A percentile compares a stretch with the other conserved stretches of the same genome.
These are phyloP conservation scores for Polypedilum vanderplanki DNA, from an alignment of 1,140 invertebrate genomes.

Conservation along the genomic window DNA sequence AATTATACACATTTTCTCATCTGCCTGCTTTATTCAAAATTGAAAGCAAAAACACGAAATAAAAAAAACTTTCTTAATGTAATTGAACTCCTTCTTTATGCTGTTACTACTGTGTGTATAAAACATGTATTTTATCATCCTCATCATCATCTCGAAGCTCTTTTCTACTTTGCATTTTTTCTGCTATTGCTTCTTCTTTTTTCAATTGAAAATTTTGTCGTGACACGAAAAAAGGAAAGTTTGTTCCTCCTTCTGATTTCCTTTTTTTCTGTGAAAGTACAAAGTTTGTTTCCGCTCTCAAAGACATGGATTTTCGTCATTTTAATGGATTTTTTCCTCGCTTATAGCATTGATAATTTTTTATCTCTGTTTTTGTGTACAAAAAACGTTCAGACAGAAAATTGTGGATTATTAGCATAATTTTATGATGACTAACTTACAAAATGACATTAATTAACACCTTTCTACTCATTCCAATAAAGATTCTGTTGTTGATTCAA, in stretches of 20 bases:
- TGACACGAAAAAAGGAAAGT: not conserved
- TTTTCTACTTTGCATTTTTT: conserved; percentile 8
- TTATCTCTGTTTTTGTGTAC: not conserved
- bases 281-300: not conserved
- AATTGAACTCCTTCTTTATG: conserved; percentile 13
- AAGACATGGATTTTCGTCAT: conserved; percentile 7
- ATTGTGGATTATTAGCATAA: conserved; percentile 8
- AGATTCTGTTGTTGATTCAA: not conserved
- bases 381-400: not conserved
- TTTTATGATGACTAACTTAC: conserved; percentile 11
- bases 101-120: not conserved
- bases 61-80: not conserved
- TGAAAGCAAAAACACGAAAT: not conserved
- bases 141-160: not conserved
- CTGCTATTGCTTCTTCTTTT: conserved; percentile 4
- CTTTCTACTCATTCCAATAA: not conserved
- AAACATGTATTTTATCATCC: conserved; percentile 13
- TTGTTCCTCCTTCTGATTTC: not conserved
- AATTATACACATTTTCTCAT: not conserved
- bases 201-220: not conserved
- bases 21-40: not conserved
- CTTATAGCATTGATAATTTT: not conserved
- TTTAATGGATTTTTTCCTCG: not conserved
- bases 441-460: conserved; percentile 27
- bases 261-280: not conserved